phyloP scores from a whole-genome alignment of 2,797 vertebrate species.

The Oreochromis grahami region DNA sequence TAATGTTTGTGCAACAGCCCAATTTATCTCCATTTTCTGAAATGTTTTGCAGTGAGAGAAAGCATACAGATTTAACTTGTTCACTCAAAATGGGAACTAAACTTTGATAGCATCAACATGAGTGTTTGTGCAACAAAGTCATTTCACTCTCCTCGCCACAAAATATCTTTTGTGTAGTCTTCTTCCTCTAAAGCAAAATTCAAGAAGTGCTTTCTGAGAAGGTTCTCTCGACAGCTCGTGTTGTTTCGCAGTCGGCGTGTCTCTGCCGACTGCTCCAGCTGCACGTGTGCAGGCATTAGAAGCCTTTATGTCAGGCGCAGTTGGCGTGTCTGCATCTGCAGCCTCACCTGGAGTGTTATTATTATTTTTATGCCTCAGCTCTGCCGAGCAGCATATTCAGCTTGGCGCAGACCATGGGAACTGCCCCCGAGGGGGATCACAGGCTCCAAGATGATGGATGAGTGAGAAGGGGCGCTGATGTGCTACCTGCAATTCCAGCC shows the following conservation, averaged over 20 bases:
- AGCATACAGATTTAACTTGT: background rate
- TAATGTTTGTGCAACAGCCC: background rate
- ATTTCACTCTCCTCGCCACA: background rate
- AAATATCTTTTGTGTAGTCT: background rate
- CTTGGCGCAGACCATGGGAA: slow-evolving; percentile 78
- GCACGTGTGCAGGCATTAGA: background rate
- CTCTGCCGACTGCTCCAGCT: background rate
- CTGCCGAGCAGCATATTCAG: slow-evolving; percentile 40
- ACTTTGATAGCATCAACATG: background rate
- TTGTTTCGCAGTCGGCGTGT: background rate
- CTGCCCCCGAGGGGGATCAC: slow-evolving; percentile 74
- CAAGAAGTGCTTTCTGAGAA: background rate
- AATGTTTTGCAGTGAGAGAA: background rate
- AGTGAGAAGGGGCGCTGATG: slow-evolving; percentile 43
- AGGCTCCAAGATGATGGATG: slow-evolving; percentile 62
- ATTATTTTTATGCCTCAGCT: slow-evolving; percentile 40
- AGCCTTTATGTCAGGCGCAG: background rate
- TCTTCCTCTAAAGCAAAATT: background rate
- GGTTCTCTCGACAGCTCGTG: background rate
- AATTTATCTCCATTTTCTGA: background rate
- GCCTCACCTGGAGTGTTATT: slow-evolving; percentile 33
- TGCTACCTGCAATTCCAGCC: slow-evolving; percentile 60
- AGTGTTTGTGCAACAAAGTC: background rate
- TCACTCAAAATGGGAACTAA: background rate
- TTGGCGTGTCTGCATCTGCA: slow-evolving; percentile 62